Base-by-base conservation (phyloP, 2,888 invertebrate genomes). In the Hypsopygia costalis region DNA sequence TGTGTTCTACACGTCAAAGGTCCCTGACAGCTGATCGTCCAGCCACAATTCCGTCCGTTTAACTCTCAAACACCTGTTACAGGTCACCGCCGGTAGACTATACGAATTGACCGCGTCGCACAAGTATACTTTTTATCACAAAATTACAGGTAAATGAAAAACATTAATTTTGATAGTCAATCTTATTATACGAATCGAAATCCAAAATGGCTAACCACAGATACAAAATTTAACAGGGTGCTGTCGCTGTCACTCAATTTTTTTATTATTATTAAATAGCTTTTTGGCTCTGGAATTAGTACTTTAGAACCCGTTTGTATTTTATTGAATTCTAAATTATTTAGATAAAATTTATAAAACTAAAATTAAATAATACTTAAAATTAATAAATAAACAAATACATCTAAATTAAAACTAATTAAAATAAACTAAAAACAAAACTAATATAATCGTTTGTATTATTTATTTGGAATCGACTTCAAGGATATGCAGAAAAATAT, bases 1-100 rank as follows among this genome's bases (percentile, higher is more conserved):
- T 83, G 81, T 80, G 65, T 81, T 75, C 76, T 68, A 81, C 81
- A 83, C 85, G 85, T 85, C 85, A 78, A 76, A 69, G 69, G 56
- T 69, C 49, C 58, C 62, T 70, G 81, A 82, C 86, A 85, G 85
- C 85, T 83, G 86, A 86, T 83, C 68, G 69, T 59, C 45, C 44
- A 52, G 54, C 47, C 54, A 56, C 51, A 49, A 52, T 54, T 59
- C 46, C 45, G 51, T 45, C 48, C 47, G 35, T 42, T 53, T 49
- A 33, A 40, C 47, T 40, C 42, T 41, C 42, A 46, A 47, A 45
- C 52, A 47, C 47, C 40, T 40, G 42, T 55, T 40, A 58, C 50
- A 54, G 51, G 51, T 49, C 52, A 42, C 52, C 57, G 54, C 44
- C 41, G 55, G 53, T 49, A 53, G 51, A 36, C 51, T 47, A 44